Base-by-base conservation (phyloP, 2,888 invertebrate genomes). In the Ectemnius cavifrons region DNA sequence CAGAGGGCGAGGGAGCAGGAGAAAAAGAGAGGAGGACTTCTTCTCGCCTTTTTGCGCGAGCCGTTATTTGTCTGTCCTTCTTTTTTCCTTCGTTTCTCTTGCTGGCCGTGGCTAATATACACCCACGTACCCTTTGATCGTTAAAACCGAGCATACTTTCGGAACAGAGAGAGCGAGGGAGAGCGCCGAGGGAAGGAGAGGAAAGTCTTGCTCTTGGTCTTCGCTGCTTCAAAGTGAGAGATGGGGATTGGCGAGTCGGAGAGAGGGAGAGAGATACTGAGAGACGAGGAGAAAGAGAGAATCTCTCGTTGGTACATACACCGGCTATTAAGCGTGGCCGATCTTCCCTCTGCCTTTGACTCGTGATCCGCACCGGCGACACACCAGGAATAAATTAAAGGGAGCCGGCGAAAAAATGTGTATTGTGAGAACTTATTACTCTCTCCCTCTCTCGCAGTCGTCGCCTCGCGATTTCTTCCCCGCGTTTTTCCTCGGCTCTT, bases 51-150 rank as follows among this genome's bases (percentile, higher is more conserved):
- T 83, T 81, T 83, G 73, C 65, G 74, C 71, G 73, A 71, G 66
- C 68, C 79, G 79, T 81, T 83, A 83, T 83, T 83, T 83, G 84
- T 82, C 82, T 81, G 83, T 78, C 73, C 63, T 68, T 71, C 72
- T 73, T 69, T 67, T 64, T 57, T 28, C 59, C 59, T 47, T 73
- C 69, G 56, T 67, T 68, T 45, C 66, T 58, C 69, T 69, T 58
- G 49, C 66, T 75, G 63, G 52, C 52, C 52, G 52, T 16, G 52
- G 78, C 83, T 83, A 83, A 83, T 83, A 83, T 80, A 83, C 83
- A 83, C 83, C 83, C 84, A 83, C 83, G 84, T 83, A 69, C 71
- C 71, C 82, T 80, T 81, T 84, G 83, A 83, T 83, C 83, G 80
- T 83, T 83, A 83, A 83, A 83, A 78, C 82, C 82, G 78, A 49